phyloP scores from a whole-genome alignment of 2,797 vertebrate species.

The Hybognathus amarus region DNA sequence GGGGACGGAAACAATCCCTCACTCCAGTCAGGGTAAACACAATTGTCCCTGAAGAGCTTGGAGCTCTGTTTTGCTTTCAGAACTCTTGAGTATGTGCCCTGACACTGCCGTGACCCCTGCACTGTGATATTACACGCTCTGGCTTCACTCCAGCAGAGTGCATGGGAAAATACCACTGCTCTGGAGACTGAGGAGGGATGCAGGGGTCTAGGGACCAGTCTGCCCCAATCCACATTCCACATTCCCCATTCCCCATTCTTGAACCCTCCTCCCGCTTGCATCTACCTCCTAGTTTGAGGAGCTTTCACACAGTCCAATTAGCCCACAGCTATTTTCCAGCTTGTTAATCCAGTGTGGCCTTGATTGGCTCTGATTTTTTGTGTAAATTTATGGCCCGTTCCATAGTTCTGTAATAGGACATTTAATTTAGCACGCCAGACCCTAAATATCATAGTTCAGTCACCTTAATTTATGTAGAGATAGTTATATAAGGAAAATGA shows the following conservation, averaged over 20 bases:
- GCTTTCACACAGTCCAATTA: conserved; percentile 50
- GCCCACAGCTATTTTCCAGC: conserved; percentile 53
- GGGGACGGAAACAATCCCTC: conserved; percentile 73
- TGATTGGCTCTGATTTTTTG: conserved; percentile 36
- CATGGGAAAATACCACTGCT: conserved; percentile 93
- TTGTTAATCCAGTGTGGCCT: conserved; percentile 38
- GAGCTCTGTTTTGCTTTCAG: conserved; percentile 78
- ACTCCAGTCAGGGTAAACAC: conserved; percentile 70
- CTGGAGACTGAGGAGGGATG: conserved; percentile 67
- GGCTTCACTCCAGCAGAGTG: conserved; percentile 83
- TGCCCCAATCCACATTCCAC: conserved; percentile 66
- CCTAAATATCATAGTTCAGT: background rate
- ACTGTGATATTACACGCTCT: conserved; percentile 74
- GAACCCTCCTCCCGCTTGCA: conserved; percentile 48
- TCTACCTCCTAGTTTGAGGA: conserved; percentile 8
- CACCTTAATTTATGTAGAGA: no score
- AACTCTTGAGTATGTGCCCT: conserved; percentile 73
- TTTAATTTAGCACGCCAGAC: background rate
- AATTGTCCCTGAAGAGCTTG: conserved; percentile 63
- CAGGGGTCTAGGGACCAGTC: conserved; percentile 55
- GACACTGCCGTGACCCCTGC: conserved; percentile 68
- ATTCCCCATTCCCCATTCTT: conserved; percentile 42
- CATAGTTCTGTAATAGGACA: conserved; percentile 16
- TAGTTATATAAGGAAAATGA: no score
- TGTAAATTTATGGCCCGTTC: conserved; percentile 20